These are phyloP conservation scores for Epinotia brunnichana DNA, from an alignment of 2,888 invertebrate species.

Conservation along the genomic window DNA sequence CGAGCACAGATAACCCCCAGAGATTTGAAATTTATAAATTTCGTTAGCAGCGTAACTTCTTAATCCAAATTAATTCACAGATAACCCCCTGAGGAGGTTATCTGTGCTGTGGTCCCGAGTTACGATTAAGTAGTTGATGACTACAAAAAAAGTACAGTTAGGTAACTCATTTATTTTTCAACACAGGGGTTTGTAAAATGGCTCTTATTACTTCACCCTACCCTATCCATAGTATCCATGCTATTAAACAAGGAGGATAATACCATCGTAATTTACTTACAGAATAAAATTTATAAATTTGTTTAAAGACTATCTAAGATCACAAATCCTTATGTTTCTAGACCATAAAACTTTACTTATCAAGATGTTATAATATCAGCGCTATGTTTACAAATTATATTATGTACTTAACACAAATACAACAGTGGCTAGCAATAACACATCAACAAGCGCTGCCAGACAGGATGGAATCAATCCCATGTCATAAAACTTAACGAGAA, in stretches of 20 bases:
- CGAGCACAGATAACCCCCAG: too few species aligned
- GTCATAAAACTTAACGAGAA: not conserved
- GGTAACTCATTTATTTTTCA: not conserved
- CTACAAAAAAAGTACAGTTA: too few species aligned
- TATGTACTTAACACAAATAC: not conserved
- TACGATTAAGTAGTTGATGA: too few species aligned
- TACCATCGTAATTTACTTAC: not conserved
- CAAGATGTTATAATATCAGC: not conserved
- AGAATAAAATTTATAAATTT: slow-evolving; percentile 1
- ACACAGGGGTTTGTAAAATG: not conserved
- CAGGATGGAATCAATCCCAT: not conserved
- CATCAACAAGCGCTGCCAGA: not conserved
- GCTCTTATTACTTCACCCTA: not conserved
- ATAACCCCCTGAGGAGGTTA: too few species aligned
- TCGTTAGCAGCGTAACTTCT: too few species aligned
- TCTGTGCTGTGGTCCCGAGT: too few species aligned
- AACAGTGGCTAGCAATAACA: not conserved
- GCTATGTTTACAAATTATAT: not conserved
- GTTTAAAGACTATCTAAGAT: slow-evolving; percentile 13
- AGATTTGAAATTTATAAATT: too few species aligned
- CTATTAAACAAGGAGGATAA: not conserved
- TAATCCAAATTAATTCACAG: too few species aligned
- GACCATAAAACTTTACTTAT: not conserved
- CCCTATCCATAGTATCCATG: not conserved
- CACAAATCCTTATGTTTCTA: slow-evolving; percentile 7